Conservation (phyloP, 2,888 invertebrate genomes). For the Drosophila gaucha region DNA sequence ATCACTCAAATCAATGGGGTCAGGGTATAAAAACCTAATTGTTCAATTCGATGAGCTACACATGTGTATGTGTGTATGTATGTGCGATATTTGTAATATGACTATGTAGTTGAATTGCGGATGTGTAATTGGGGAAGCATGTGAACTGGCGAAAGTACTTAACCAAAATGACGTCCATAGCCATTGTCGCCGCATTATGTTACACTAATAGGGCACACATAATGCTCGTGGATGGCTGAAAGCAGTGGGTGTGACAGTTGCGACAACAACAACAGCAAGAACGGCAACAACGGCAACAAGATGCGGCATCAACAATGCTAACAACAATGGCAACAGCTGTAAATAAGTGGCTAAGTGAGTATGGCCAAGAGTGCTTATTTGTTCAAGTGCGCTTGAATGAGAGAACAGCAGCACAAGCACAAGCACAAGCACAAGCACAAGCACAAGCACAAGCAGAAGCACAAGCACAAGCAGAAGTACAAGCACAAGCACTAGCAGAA, state of each 20-base stretch:
- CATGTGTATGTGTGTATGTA: no score
- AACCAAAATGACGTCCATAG: slow-evolving; percentile 29
- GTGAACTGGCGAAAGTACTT: slow-evolving; percentile 29
- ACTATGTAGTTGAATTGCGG: slow-evolving; percentile 1
- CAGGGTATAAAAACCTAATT: no score
- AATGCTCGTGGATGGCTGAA: slow-evolving; percentile 29
- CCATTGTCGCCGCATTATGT: slow-evolving; percentile 52
- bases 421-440: slow-evolving; percentile 2
- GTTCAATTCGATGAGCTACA: slow-evolving; percentile 6
- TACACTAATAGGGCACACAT: slow-evolving; percentile 50
- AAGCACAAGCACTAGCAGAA: slow-evolving; percentile 3
- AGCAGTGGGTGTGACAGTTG: slow-evolving; percentile 46
- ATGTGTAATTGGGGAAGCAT: slow-evolving; percentile 23
- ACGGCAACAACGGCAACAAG: not conserved
- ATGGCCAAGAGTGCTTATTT: slow-evolving; percentile 67
- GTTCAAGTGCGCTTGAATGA: slow-evolving; percentile 67
- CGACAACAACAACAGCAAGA: slow-evolving; percentile 19
- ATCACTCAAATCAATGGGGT: no score
- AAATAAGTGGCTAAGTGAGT: slow-evolving; percentile 67
- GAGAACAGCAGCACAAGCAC: slow-evolving; percentile 46
- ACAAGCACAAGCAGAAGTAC: slow-evolving; percentile 4
- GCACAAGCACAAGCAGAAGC: not conserved
- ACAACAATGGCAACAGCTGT: slow-evolving; percentile 62
- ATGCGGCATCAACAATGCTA: slow-evolving; percentile 33
- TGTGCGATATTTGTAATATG: no score